Evolutionary conservation across 2,888 invertebrate species (phyloP), one percentile per base, ranked within the genome.

Genomic region (Papilio gigon): DNA sequence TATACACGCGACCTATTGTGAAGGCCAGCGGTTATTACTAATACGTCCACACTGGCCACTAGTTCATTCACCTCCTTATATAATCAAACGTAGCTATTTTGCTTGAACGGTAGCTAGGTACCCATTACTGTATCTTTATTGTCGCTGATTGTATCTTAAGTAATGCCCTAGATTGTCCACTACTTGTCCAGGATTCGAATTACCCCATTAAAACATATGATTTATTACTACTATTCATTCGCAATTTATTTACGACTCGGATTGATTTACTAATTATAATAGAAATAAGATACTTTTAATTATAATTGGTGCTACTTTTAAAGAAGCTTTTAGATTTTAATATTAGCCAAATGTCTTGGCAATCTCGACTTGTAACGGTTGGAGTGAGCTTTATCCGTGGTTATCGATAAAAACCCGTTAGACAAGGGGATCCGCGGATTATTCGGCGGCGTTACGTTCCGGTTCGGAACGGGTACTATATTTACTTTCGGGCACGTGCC

Each of bases 401-500:
- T 27, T 25, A n/a, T 11, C 47, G 22, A 6, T 42, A 67, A 56
- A 68, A 71, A 69, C 66, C 58, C 56, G 50, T 68, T 70, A 67
- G 67, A 68, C 59, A 42, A 63, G 59, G 62, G 59, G 33, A 27
- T 63, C 17, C 53, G n/a, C 61, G 8, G 63, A 33, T 63, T 33
- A 76, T 77, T 80, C 76, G 78, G 76, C 77, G 76, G 75, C 58
- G 75, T 78, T 76, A 80, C 84, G 82, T 84, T 84, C 86, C 87
- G 85, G 75, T 77, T 77, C 35, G 76, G 72, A 80, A 79, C 79
- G 79, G 83, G 85, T 88, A 89, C 89, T 89, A 90, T 90, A 90
- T 91, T 91, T 91, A 91, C 90, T 88, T 89, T 87, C 81, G 83
- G 88, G 86, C 91, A 90, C 91, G 91, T 91, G 91, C 86, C 86